Evolutionary conservation across 2,797 vertebrate species (phyloP), one percentile per base, ranked within the genome.

Genomic region (Threskiornis aethiopicus): DNA sequence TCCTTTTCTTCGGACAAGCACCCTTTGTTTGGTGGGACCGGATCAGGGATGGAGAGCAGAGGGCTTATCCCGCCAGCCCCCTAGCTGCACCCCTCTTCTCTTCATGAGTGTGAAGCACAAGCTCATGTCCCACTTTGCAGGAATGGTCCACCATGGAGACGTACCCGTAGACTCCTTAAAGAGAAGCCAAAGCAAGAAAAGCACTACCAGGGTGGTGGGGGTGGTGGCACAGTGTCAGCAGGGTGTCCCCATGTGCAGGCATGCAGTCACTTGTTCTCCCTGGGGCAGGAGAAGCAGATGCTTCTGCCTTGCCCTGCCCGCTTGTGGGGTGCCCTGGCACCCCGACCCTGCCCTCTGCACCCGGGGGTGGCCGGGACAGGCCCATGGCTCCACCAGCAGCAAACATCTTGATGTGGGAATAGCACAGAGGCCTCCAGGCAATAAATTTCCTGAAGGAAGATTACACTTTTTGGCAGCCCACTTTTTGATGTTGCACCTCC

Each of bases 401-500:
- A 82, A 77, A 20, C 5, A 46, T 33, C 58, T 90, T 95, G 47
- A 67, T 46, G 51, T 84, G 51, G 73, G 59, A 82, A 82, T 47
- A 90, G 37, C 77, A 65, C 6, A 82, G 59, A 66, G 25, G 58
- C 31, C 47, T 73, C 31, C 39, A 58, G 71, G 73, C 58, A 91
- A 90, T 82, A 87, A 73, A 93, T 93, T 64, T 93, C 65, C 87
- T 54, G 49, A 55, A 92, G 66, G 69, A 93, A 94, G 90, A 84
- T 84, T 88, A 77, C n/a, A 55, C 46, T 62, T 61, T 75, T 72
- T 82, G 80, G 62, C 83, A 88, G 69, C 62, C 35, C 62, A 29
- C 22, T 77, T 95, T 94, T 73, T 96, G 88, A 96, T 88, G 80
- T 93, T 79, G 35, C 39, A 26, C 70, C 58, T 89, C 83, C 54